phyloP scores from a whole-genome alignment of 2,797 vertebrate genomes.

The Rachycentron canadum region DNA sequence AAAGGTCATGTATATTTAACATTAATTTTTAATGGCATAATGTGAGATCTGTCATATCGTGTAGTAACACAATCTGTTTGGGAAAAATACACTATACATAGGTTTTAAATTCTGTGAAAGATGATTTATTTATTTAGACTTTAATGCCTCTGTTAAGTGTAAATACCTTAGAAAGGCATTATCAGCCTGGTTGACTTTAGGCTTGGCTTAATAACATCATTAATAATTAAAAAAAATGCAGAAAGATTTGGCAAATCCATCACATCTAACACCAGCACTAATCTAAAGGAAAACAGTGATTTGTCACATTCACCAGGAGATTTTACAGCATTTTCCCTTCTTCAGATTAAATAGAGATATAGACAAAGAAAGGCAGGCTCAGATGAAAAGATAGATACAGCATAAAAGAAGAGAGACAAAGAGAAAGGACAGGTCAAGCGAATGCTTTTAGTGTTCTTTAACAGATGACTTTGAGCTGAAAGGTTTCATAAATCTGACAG shows the following conservation, averaged over 20 bases:
- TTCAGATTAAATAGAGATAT: slow-evolving; percentile 75
- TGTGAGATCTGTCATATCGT: slow-evolving; percentile 28
- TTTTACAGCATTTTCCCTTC: not conserved
- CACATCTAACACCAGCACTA: slow-evolving; percentile 76
- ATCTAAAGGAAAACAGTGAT: slow-evolving; percentile 70
- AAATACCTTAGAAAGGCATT: slow-evolving; percentile 42
- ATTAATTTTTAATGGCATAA: slow-evolving; percentile 40
- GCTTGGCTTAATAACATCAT: slow-evolving; percentile 41
- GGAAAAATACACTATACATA: not conserved
- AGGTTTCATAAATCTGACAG: slow-evolving; percentile 53
- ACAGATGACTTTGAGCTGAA: slow-evolving; percentile 42
- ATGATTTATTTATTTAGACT: slow-evolving; percentile 46
- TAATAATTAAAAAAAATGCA: slow-evolving; percentile 40
- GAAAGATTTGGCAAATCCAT: slow-evolving; percentile 78
- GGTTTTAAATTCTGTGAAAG: slow-evolving; percentile 9
- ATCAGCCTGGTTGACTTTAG: slow-evolving; percentile 32
- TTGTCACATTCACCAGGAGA: slow-evolving; percentile 80
- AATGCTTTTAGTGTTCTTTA: slow-evolving; percentile 28
- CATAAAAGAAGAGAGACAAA: slow-evolving; percentile 2
- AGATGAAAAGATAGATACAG: not conserved
- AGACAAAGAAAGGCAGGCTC: slow-evolving; percentile 5
- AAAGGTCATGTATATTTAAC: slow-evolving; percentile 33
- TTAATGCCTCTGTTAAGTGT: slow-evolving; percentile 29
- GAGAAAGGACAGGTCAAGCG: not conserved
- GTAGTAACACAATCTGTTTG: slow-evolving; percentile 18